These are phyloP conservation scores for Amaurobius ferox DNA, from an alignment of 2,888 invertebrate genomes.

Conservation along the genomic window DNA sequence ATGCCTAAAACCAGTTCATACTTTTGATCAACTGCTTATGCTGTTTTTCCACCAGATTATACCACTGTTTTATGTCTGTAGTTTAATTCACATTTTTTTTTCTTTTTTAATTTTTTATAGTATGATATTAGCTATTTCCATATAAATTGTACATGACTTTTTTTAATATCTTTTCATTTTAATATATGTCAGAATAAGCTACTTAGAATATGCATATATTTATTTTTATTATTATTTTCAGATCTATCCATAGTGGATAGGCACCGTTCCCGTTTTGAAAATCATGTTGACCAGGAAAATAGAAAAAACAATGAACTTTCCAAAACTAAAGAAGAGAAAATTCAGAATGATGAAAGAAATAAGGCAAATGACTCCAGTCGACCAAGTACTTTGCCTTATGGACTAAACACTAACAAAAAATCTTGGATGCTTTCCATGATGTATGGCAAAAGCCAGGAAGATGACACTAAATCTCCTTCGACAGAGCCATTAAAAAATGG, in stretches of 20 bases:
- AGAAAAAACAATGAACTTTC: slow-evolving; percentile 72
- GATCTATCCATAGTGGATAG: slow-evolving; percentile 67
- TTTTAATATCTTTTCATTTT: too few species aligned
- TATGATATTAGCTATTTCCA: too few species aligned
- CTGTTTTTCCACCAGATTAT: too few species aligned
- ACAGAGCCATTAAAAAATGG: slow-evolving; percentile 1
- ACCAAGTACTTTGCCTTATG: slow-evolving; percentile 38
- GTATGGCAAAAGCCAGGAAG: slow-evolving; percentile 76
- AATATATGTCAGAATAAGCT: too few species aligned
- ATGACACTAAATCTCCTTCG: slow-evolving; percentile 75
- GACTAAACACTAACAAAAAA: slow-evolving; percentile 76
- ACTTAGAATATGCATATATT: too few species aligned
- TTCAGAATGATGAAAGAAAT: slow-evolving; percentile 5
- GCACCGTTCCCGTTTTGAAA: slow-evolving; percentile 57
- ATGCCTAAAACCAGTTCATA: too few species aligned
- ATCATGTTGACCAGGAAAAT: slow-evolving; percentile 70
- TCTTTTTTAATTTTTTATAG: too few species aligned
- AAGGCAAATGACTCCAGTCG: slow-evolving; percentile 70
- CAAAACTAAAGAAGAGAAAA: slow-evolving; percentile 50
- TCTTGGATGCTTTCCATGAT: slow-evolving; percentile 78
- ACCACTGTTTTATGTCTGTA: too few species aligned
- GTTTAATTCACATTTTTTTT: too few species aligned
- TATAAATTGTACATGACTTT: too few species aligned
- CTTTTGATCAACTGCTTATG: too few species aligned
- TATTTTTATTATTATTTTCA: neutral